A percentile compares a stretch with the other conserved stretches of the same genome.
Conservation (phyloP, 2,113 vertebrate species). For the Chaenocephalus aceratus region DNA sequence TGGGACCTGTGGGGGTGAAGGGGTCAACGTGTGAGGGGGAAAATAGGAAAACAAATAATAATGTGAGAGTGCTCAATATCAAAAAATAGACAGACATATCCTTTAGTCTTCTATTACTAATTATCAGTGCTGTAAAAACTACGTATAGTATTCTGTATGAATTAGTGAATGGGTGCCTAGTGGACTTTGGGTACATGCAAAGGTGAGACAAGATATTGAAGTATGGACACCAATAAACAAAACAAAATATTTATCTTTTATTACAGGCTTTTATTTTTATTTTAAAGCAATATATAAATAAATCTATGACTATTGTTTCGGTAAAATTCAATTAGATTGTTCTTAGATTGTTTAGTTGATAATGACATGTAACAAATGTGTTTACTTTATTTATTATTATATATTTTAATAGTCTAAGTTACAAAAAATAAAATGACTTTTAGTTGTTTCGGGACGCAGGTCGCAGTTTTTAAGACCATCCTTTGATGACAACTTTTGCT, state of each 20-base stretch:
- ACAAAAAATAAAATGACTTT: not conserved
- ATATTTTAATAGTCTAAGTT: not conserved
- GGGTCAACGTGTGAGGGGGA: slow-evolving; percentile 17
- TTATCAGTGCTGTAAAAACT: too few relatives aligned
- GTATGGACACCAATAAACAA: too few relatives aligned
- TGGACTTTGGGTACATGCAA: too few relatives aligned
- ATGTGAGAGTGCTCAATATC: not conserved
- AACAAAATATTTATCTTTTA: too few relatives aligned
- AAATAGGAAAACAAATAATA: slow-evolving; percentile 7
- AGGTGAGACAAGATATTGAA: too few relatives aligned
- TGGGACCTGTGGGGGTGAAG: slow-evolving; percentile 89
- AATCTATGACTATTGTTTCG: too few relatives aligned
- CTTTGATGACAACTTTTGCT: not conserved
- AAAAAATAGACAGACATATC: not conserved
- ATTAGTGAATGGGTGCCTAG: too few relatives aligned
- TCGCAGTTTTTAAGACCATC: not conserved
- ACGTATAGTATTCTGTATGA: too few relatives aligned
- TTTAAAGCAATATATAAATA: too few relatives aligned
- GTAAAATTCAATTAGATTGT: not conserved
- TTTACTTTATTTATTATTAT: too few relatives aligned
- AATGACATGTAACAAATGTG: not conserved
- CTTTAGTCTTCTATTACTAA: too few relatives aligned
- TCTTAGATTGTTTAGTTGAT: not conserved
- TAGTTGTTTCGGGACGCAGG: not conserved
- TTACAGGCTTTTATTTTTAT: too few relatives aligned